A percentile compares a stretch with the other conserved stretches of the same genome.
Evolutionary conservation across 2,113 vertebrate species (phyloP).

Genomic region (Bujurquina vittata): DNA sequence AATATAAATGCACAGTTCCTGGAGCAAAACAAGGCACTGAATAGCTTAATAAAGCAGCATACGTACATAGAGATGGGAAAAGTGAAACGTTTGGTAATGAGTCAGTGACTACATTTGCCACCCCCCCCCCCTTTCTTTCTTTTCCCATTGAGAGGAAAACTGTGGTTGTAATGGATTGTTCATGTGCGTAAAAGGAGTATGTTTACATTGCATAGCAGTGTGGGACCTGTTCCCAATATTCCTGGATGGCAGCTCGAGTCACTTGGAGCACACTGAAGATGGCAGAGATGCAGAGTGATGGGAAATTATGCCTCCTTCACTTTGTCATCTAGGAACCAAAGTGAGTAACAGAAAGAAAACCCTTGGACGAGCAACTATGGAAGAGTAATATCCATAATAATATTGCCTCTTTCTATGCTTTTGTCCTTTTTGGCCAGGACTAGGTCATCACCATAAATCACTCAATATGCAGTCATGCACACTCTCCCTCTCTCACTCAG

Average conservation of each 20-base stretch:
- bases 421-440: constrained; percentile 40
- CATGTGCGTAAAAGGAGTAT: constrained; percentile 64
- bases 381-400: background rate
- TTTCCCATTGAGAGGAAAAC: constrained; percentile 52
- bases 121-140: constrained; percentile 9
- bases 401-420: constrained; percentile 44
- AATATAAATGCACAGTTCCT: constrained; percentile 44
- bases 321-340: constrained; percentile 39
- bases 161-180: constrained; percentile 63
- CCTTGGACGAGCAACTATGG: background rate
- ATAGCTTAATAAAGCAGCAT: constrained; percentile 44
- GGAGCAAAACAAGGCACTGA: constrained; percentile 37
- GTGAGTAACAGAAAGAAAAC: constrained; percentile 28
- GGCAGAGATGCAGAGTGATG: constrained; percentile 31
- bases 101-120: constrained; percentile 65
- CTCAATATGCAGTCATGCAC: constrained; percentile 34
- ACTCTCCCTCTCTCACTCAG: background rate
- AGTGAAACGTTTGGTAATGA: constrained; percentile 45
- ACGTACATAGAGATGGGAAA: constrained; percentile 39
- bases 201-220: constrained; percentile 56
- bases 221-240: constrained; percentile 47
- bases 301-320: constrained; percentile 30
- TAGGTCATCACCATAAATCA: constrained; percentile 48
- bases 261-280: constrained; percentile 46
- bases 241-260: constrained; percentile 56